Evolutionary conservation across 2,888 invertebrate species (phyloP).

Genomic region (Patella pellucida): DNA sequence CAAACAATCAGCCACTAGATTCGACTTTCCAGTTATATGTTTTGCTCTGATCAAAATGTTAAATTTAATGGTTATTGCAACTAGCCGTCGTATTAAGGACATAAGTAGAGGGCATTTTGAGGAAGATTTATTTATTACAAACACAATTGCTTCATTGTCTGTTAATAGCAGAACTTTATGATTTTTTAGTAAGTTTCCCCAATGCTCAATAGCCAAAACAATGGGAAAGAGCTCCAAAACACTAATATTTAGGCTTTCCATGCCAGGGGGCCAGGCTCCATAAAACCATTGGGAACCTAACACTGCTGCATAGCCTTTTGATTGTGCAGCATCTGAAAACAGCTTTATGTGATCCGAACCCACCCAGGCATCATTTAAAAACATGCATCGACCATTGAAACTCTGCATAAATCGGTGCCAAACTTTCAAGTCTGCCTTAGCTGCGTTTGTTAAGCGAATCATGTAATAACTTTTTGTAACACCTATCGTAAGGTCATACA

Average conservation of each 20-base stretch:
- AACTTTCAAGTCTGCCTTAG: neutral
- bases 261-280: neutral
- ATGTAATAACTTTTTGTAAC: no score
- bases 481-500: no score
- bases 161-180: neutral
- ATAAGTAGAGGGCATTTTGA: neutral
- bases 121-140: neutral
- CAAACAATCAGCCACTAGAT: no score
- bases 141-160: slow-evolving; percentile 10
- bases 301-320: slow-evolving; percentile 9
- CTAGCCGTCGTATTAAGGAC: neutral
- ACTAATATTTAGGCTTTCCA: neutral
- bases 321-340: neutral
- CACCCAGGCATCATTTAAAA: neutral
- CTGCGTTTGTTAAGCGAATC: no score
- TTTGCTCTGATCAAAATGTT: no score
- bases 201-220: neutral
- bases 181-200: neutral
- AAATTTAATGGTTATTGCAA: neutral
- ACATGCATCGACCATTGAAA: no score
- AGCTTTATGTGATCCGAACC: neutral
- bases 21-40: no score
- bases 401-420: neutral
- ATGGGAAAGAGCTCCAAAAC: slow-evolving; percentile 12
- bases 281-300: neutral